These are phyloP conservation scores for Drosophila guanche DNA, from an alignment of 1,140 invertebrate species.

Conservation along the genomic window DNA sequence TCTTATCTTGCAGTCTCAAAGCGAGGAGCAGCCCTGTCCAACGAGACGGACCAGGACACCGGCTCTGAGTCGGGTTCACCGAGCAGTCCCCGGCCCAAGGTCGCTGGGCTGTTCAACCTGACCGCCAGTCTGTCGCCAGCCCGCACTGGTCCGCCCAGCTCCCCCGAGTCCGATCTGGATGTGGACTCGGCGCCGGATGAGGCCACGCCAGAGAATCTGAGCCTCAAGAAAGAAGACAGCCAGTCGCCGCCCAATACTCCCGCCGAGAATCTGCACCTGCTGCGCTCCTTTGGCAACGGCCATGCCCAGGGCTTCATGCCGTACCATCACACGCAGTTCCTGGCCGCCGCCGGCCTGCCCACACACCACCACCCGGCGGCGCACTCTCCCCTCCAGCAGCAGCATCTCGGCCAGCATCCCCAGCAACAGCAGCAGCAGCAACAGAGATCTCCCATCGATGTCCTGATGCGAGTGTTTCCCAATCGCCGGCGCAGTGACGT, in stretches of 20 bases:
- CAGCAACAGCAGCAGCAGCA: conserved; percentile 73
- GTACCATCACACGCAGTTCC: conserved; percentile 84
- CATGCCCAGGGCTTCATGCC: conserved; percentile 83
- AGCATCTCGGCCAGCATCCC: conserved; percentile 8
- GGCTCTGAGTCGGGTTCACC: conserved; percentile 84
- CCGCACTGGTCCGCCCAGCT: conserved; percentile 82
- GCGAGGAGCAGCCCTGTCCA: conserved; percentile 84
- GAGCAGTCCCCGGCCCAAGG: conserved; percentile 84
- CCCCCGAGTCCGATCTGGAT: conserved; percentile 84
- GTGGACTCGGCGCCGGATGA: conserved; percentile 85
- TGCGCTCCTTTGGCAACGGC: conserved; percentile 71
- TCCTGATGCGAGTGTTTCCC: conserved; percentile 92
- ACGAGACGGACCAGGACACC: conserved; percentile 83
- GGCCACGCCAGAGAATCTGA: conserved; percentile 87
- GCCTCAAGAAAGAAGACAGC: conserved; percentile 85
- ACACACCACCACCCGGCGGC: conserved; percentile 64
- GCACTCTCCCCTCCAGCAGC: conserved; percentile 53
- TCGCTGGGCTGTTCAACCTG: conserved; percentile 78
- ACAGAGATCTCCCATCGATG: conserved; percentile 89
- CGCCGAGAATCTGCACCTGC: conserved; percentile 72
- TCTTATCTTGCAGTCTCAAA: conserved; percentile 84
- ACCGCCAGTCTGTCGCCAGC: conserved; percentile 84
- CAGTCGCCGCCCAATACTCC: conserved; percentile 77
- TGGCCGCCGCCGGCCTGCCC: conserved; percentile 69
- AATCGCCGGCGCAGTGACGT: conserved; percentile 92